Conservation (phyloP, 2,888 invertebrate genomes). For the Rhogogaster chlorosoma region DNA sequence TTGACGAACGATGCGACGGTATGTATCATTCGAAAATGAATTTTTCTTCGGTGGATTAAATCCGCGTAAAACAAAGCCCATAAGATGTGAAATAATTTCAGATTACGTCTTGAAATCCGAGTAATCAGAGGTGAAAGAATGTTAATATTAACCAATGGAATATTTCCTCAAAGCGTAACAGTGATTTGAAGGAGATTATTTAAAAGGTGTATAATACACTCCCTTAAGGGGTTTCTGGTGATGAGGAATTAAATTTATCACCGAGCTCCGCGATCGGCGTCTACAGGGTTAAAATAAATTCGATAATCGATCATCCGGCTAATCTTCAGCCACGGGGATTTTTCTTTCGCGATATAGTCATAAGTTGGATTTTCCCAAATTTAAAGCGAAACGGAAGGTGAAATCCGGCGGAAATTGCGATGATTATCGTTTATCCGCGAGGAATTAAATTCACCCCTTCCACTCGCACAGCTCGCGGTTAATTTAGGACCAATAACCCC, state of each 20-base stretch:
- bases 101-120: neutral
- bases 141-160: no score
- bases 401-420: neutral
- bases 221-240: neutral
- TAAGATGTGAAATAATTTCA: neutral
- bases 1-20: no score
- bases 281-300: neutral
- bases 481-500: conserved; percentile 35
- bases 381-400: neutral
- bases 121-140: neutral
- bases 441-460: neutral
- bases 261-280: neutral
- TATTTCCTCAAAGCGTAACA: neutral
- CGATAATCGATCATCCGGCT: neutral
- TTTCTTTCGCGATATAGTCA: neutral
- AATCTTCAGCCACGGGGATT: neutral
- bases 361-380: neutral
- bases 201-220: neutral
- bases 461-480: neutral
- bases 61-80: neutral
- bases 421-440: neutral
- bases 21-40: no score
- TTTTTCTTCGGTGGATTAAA: neutral
- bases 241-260: neutral
- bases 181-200: neutral